Evolutionary conservation across 2,888 invertebrate genomes (phyloP).

Genomic region (Chrysina gloriosa): DNA sequence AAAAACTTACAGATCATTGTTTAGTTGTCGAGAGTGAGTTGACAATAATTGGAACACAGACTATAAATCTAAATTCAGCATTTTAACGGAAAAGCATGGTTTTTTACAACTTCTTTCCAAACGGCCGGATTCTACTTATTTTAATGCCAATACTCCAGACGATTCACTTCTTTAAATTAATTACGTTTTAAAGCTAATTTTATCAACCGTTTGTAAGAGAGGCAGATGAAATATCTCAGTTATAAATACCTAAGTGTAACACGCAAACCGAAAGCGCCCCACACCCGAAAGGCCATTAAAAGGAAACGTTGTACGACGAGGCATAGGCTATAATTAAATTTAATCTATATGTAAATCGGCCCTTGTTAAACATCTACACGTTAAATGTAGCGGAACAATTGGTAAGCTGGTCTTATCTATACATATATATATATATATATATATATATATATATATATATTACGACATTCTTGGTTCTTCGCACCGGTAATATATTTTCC

Average conservation of each 20-base stretch:
- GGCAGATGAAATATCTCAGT: not conserved
- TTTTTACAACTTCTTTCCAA: too few relatives aligned
- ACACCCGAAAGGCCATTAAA: not conserved
- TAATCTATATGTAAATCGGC: constrained; percentile 35
- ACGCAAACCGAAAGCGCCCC: not conserved
- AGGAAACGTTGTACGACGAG: constrained; percentile 3
- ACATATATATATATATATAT: constrained; percentile 3
- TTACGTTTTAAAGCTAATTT: too few relatives aligned
- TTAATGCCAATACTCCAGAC: too few relatives aligned
- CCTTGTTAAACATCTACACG: constrained; percentile 24
- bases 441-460: constrained; percentile 17
- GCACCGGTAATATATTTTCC: not conserved
- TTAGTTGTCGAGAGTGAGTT: too few relatives aligned
- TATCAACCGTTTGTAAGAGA: not conserved
- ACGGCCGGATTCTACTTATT: too few relatives aligned
- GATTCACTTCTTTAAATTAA: too few relatives aligned
- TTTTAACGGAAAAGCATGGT: too few relatives aligned
- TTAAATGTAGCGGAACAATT: constrained; percentile 30
- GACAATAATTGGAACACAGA: too few relatives aligned
- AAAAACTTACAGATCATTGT: too few relatives aligned
- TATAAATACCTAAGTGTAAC: not conserved
- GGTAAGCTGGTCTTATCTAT: constrained; percentile 22
- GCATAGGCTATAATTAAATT: constrained; percentile 28
- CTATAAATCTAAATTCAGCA: too few relatives aligned
- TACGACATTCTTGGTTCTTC: not conserved